Evolutionary conservation across 2,113 vertebrate genomes (phyloP), one percentile per base, ranked within the genome.

Genomic region (Microcebus griseorufus): DNA sequence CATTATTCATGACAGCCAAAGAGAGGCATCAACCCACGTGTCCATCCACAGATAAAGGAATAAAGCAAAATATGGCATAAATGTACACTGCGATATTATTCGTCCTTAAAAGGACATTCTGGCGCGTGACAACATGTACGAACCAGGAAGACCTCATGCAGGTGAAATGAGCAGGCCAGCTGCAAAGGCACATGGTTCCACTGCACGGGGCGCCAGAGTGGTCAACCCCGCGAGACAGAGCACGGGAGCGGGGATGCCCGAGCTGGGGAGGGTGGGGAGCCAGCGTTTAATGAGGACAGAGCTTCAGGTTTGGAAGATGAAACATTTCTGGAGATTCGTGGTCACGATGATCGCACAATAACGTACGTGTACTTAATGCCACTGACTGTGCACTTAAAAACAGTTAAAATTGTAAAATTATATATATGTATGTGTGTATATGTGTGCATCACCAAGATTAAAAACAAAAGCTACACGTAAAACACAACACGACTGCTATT

Each of bases 121-220:
- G 60, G 39, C 11, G 3, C 0, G 3, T 8, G 39, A 17, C 13
- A 5, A 9, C 32, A 32, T 16, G 16, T 17, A 60, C 9, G 23
- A 60, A 25, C 65, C 32, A 13, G 25, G 75, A 81, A 16, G 42
- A 53, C 55, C 6, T 9, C 4, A 12, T 4, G 42, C 27, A 32
- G 32, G 27, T 42, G 20, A 18, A 25, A 6, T 25, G 42, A 53
- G 18, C 62, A 64, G 62, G 62, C 34, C 64, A 18, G 2, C 32
- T 22, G 2, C 34, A 5, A 37, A 70, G 32, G 25, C 22, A n/a
- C 11, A 1, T 2, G 11, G 22, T 4, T 18, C 16, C 53, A 13
- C 55, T 7, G 3, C 2, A 1, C 0, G 2, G n/a, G n/a, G n/a
- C n/a, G n/a, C n/a, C n/a, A n/a, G n/a, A 27, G 12, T 8, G 5